Evolutionary conservation across 2,113 vertebrate genomes (phyloP).

Genomic region (Aegithalos caudatus): DNA sequence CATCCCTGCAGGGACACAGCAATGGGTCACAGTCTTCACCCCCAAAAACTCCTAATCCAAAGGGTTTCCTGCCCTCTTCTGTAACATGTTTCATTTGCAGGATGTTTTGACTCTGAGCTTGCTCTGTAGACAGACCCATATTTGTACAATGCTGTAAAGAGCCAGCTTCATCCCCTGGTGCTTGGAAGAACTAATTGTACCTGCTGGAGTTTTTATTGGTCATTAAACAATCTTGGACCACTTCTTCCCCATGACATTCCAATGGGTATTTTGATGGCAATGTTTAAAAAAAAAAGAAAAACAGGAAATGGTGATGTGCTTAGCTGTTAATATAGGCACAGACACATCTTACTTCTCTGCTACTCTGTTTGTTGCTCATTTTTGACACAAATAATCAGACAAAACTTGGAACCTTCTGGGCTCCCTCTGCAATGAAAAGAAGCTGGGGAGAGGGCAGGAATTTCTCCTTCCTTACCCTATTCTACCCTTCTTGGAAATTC

Average conservation of each 20-base stretch:
- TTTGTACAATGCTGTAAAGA: background rate
- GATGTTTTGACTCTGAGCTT: background rate
- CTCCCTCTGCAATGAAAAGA: background rate
- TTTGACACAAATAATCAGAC: conserved; percentile 20
- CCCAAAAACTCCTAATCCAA: background rate
- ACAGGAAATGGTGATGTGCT: conserved; percentile 40
- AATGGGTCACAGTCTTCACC: background rate
- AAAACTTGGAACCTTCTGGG: conserved; percentile 21
- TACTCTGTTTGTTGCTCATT: conserved; percentile 24
- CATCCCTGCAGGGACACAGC: background rate
- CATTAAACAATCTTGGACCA: background rate
- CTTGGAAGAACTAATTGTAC: conserved; percentile 30
- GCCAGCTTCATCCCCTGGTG: background rate
- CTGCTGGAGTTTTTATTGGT: background rate
- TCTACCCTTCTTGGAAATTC: background rate
- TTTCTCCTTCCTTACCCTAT: background rate
- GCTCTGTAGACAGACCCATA: background rate
- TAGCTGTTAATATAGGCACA: background rate
- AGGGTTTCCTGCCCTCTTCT: background rate
- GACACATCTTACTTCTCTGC: background rate
- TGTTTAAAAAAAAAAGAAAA: background rate
- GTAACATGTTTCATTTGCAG: background rate
- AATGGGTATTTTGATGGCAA: conserved; percentile 10
- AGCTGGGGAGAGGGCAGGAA: background rate
- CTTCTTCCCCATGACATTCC: background rate